Evolutionary conservation across 2,888 invertebrate genomes (phyloP).

Genomic region (Cephus spinipes): DNA sequence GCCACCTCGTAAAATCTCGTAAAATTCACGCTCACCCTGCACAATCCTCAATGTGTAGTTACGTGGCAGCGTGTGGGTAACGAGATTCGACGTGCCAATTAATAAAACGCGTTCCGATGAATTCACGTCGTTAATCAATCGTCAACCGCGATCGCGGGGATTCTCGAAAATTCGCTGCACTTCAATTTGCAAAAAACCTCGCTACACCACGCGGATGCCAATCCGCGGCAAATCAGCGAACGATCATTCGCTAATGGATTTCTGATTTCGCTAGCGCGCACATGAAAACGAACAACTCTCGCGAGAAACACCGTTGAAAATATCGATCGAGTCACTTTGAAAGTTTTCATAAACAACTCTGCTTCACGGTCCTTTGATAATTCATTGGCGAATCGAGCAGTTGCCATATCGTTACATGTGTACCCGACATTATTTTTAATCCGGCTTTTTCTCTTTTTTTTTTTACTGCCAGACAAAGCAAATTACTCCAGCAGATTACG

Average conservation of each 20-base stretch:
- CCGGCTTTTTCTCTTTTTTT: neutral
- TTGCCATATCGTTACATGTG: neutral
- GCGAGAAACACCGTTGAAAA: neutral
- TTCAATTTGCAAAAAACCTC: conserved; percentile 19
- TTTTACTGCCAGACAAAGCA: neutral
- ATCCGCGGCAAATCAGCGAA: conserved; percentile 10
- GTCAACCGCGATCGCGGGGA: neutral
- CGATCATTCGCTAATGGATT: conserved; percentile 48
- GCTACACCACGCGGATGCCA: neutral
- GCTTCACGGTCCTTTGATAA: neutral
- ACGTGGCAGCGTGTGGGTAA: neutral
- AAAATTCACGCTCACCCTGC: neutral
- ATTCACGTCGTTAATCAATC: neutral
- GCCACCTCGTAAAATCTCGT: neutral
- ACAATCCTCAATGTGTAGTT: neutral
- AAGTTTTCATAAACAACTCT: neutral
- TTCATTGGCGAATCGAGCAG: neutral
- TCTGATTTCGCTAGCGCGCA: conserved; percentile 38
- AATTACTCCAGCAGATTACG: neutral
- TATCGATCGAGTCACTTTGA: neutral
- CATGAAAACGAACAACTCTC: neutral
- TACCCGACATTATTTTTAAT: neutral
- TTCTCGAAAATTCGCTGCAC: conserved; percentile 15
- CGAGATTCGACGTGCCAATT: conserved; percentile 5
- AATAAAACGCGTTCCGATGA: neutral